phyloP scores from a whole-genome alignment of 2,797 vertebrate species.

The Melopsittacus undulatus region DNA sequence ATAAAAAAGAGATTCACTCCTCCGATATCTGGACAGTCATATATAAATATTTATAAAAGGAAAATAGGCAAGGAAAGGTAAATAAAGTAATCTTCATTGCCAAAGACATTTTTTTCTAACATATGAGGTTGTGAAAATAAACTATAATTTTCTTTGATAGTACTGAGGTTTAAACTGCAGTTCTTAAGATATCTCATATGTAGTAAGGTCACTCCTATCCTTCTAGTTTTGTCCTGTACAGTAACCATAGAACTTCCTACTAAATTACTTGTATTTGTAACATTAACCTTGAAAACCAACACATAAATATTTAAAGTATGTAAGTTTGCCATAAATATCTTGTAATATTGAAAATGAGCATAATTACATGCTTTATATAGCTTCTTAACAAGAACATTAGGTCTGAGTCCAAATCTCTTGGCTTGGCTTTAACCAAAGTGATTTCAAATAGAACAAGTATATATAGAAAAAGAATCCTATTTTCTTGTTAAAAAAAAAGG shows the following conservation, averaged over 20 bases:
- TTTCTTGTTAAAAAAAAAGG: slow-evolving; percentile 14
- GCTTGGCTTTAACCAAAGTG: slow-evolving; percentile 9
- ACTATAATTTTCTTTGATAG: background rate
- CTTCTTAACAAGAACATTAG: background rate
- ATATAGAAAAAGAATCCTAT: background rate
- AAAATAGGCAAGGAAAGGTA: slow-evolving; percentile 67
- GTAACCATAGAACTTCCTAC: background rate
- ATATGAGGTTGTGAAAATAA: slow-evolving; percentile 53
- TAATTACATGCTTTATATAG: slow-evolving; percentile 19
- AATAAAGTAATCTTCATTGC: slow-evolving; percentile 29
- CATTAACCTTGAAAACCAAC: slow-evolving; percentile 39
- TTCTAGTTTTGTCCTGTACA: background rate
- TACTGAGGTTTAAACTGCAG: background rate
- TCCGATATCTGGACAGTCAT: slow-evolving; percentile 16
- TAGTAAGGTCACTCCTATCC: background rate
- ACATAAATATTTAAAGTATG: background rate
- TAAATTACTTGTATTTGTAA: slow-evolving; percentile 45
- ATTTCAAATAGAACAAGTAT: background rate
- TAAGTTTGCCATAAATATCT: background rate
- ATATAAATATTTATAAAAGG: slow-evolving; percentile 72
- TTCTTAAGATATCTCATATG: background rate
- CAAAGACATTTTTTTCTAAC: slow-evolving; percentile 22
- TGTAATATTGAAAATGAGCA: slow-evolving; percentile 2
- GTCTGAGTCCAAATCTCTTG: background rate
- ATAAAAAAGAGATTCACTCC: background rate